phyloP scores from a whole-genome alignment of 2,113 vertebrate genomes.

The Rhipidura dahli region DNA sequence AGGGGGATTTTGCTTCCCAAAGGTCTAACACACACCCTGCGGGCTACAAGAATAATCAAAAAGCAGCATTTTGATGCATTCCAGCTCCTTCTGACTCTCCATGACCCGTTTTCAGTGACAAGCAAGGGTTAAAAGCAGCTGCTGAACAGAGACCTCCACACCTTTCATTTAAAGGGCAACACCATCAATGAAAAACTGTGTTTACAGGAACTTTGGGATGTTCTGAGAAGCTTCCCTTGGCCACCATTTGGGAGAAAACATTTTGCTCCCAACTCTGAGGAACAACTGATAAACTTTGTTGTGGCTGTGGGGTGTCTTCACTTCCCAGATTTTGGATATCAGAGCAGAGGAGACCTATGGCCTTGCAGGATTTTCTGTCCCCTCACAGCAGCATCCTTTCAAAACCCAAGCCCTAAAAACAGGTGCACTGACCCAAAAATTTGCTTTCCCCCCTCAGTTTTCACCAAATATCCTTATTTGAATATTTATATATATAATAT shows the following conservation, averaged over 20 bases:
- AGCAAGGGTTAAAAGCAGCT: not conserved
- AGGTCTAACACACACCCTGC: not conserved
- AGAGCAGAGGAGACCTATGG: not conserved
- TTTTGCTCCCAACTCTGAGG: not conserved
- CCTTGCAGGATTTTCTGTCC: not conserved
- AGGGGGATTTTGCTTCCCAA: not conserved
- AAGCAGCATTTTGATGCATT: not conserved
- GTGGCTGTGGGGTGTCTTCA: not conserved
- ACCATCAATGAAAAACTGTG: not conserved
- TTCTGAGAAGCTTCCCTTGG: not conserved
- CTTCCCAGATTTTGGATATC: not conserved
- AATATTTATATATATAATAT: no score
- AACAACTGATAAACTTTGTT: not conserved
- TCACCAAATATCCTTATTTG: not conserved
- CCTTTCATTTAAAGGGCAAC: not conserved
- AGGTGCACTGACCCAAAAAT: not conserved
- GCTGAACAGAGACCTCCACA: not conserved
- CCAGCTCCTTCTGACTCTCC: not conserved
- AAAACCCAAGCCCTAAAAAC: not conserved
- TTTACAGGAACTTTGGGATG: not conserved
- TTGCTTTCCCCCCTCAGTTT: not conserved
- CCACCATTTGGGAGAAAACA: not conserved
- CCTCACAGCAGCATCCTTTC: not conserved
- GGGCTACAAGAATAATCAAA: not conserved
- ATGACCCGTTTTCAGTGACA: accelerated